Base-by-base conservation (phyloP, 2,888 invertebrate genomes). In the Rhodophaea formosa region DNA sequence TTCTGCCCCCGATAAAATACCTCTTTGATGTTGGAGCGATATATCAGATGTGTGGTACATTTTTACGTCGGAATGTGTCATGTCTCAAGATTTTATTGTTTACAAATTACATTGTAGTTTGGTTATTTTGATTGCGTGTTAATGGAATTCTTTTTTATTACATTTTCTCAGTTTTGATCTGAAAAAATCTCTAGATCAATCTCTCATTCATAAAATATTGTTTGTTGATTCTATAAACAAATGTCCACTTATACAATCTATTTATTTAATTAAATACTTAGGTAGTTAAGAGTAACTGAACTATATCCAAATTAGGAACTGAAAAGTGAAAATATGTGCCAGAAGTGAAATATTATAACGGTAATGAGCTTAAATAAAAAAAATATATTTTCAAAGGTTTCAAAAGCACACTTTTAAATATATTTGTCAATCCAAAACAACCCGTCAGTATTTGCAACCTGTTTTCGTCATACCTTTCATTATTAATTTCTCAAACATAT, bases 1-100 rank as follows among this genome's bases (percentile, higher is more conserved):
- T 86, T 86, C 78, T 75, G 71, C 69, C 72, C 72, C 70, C 74
- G 76, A 82, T 86, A 81, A 83, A 86, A 79, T 76, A 82, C 51
- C 47, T 45, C 42, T 65, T 66, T 62, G 62, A 65, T 64, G 53
- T 61, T 32, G 23, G 39, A 29, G 5, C 54, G 12, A 47, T 60
- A 59, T 57, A 39, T 58, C 39, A 29, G 32, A 51, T 54, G 39
- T 12, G 8, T 52, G 57, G 57, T 59, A 57, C 58, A 51, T 57
- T 62, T 62, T 61, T 57, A 60, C 53, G 62, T 61, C 57, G 44
- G 45, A 59, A 58, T 53, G 59, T 64, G 60, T 65, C 63, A 68
- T 69, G 68, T 62, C 59, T 68, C 59, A 62, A 53, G 55, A 60
- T 68, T 68, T 70, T 68, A 67, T 68, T 65, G 64, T 63, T 58